Percentiles rank a stretch among this genome's conserved stretches.
These are phyloP conservation scores for Morpho deidamia DNA, from an alignment of 2,888 invertebrate species.

Conservation along the genomic window DNA sequence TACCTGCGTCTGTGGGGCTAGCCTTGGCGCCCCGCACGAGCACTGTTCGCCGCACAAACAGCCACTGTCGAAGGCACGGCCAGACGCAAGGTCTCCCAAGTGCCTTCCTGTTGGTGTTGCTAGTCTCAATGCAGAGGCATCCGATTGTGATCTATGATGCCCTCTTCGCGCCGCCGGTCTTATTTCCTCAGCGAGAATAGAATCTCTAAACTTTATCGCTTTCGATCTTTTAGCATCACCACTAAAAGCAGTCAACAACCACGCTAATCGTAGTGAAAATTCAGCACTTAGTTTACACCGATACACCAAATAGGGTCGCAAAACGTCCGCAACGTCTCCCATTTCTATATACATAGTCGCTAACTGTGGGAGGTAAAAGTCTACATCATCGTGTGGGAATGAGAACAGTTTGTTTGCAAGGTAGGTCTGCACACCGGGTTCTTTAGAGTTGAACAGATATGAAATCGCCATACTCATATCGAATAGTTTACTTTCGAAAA, in stretches of 20 bases:
- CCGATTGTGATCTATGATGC: constrained; percentile 85
- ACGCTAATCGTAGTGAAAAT: constrained; percentile 96
- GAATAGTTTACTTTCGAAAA: constrained; percentile 97
- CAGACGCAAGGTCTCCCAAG: constrained; percentile 94
- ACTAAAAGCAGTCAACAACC: constrained; percentile 97
- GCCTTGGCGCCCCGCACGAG: constrained; percentile 68
- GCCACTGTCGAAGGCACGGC: constrained; percentile 97
- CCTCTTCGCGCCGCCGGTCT: constrained; percentile 67
- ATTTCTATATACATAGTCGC: constrained; percentile 99
- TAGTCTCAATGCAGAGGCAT: constrained; percentile 85
- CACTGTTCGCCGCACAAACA: constrained; percentile 93
- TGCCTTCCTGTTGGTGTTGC: constrained; percentile 80
- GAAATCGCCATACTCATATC: constrained; percentile 99
- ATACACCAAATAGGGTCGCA: constrained; percentile 68
- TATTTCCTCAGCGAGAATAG: constrained; percentile 67
- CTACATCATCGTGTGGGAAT: constrained; percentile 94
- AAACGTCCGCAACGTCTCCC: constrained; percentile 94
- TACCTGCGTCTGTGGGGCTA: constrained; percentile 71
- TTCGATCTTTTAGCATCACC: constrained; percentile 76
- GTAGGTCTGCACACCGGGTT: constrained; percentile 98
- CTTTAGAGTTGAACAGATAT: constrained; percentile 98
- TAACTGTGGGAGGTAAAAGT: constrained; percentile 98
- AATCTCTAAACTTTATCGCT: constrained; percentile 61
- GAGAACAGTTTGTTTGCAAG: constrained; percentile 98
- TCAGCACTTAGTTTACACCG: constrained; percentile 94